These are phyloP conservation scores for Halichoerus grypus DNA, from an alignment of 2,113 vertebrate species.

Conservation along the genomic window DNA sequence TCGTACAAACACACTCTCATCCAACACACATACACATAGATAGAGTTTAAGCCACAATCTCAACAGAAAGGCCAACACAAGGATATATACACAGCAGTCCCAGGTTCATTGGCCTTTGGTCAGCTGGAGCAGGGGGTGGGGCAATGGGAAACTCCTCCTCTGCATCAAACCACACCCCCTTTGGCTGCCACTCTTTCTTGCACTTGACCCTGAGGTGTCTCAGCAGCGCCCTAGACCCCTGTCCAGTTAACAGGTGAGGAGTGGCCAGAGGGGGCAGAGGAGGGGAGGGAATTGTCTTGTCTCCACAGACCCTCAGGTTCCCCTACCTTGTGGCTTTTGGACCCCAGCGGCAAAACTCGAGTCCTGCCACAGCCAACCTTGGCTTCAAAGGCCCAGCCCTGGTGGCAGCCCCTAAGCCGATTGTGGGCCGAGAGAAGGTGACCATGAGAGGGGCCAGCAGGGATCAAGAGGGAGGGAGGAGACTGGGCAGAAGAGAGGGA, in stretches of 20 bases:
- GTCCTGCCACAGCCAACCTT: background rate
- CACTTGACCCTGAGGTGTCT: slow-evolving; percentile 28
- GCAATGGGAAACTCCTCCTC: background rate
- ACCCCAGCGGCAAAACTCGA: background rate
- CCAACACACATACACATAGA: background rate
- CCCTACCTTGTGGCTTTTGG: background rate
- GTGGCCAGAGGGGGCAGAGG: background rate
- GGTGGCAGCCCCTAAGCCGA: slow-evolving; percentile 73
- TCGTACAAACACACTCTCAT: background rate
- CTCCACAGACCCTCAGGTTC: background rate
- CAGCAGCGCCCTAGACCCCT: background rate
- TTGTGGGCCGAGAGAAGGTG: slow-evolving; percentile 74
- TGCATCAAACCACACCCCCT: slow-evolving; percentile 42
- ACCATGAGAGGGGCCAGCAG: slow-evolving; percentile 48
- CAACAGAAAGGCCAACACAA: background rate
- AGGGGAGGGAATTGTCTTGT: background rate
- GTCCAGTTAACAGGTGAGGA: slow-evolving; percentile 58
- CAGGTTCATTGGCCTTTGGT: background rate
- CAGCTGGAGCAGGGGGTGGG: background rate
- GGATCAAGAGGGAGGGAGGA: slow-evolving; percentile 20
- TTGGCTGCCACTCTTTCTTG: background rate
- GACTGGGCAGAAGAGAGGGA: slow-evolving; percentile 1
- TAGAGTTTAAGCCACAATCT: slow-evolving; percentile 35
- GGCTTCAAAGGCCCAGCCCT: background rate
- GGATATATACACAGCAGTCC: background rate